Base-by-base conservation (phyloP, 2,113 vertebrate genomes). In the Calonectris borealis region DNA sequence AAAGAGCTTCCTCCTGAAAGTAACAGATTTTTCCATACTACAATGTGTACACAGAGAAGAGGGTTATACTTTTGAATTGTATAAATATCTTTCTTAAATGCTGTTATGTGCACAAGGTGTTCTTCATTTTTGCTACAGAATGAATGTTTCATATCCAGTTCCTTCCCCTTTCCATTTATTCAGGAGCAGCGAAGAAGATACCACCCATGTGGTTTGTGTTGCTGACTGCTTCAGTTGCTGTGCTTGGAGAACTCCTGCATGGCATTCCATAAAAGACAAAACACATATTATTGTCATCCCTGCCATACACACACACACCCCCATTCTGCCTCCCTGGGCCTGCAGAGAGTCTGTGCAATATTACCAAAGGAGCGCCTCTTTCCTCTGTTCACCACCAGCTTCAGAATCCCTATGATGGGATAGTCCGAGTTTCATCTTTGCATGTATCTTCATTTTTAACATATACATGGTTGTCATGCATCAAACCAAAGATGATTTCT, bases 211-310 rank as follows among this genome's bases (percentile, higher is more conserved):
- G 57, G 44, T 57, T 70, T 72, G 14, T 61, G 34, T 51, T 88
- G 48, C 75, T 85, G 78, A 76, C 34, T 87, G 34, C 48, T 85
- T 69, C 48, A 85, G 10, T 48, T 60, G 25, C 44, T 65, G 38
- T 36, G 13, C 25, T 80, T 83, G 10, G 31, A 64, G 38, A 83
- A 51, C 11, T 26, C 46, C 8, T 79, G 38, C 24, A 31, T n/a
- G 5, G 10, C 11, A 1, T 22, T 87, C n/a, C 52, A 55, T 19
- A 32, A 78, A 75, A 87, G 36, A 68, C 4, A 83, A 52, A 83
- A 27, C 2, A 3, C 12, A 9, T 1, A 0, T 19, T 4, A 1
- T 25, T 3, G 1, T 54, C n/a, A 40, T 34, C 24, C 27, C 24
- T 12, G 8, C 7, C 21, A 29, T 0, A 0, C 10, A 25, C 29